A percentile compares a stretch with the other conserved stretches of the same genome.
phyloP scores from a whole-genome alignment of 1,140 invertebrate species.

The Ceratitis capitata region DNA sequence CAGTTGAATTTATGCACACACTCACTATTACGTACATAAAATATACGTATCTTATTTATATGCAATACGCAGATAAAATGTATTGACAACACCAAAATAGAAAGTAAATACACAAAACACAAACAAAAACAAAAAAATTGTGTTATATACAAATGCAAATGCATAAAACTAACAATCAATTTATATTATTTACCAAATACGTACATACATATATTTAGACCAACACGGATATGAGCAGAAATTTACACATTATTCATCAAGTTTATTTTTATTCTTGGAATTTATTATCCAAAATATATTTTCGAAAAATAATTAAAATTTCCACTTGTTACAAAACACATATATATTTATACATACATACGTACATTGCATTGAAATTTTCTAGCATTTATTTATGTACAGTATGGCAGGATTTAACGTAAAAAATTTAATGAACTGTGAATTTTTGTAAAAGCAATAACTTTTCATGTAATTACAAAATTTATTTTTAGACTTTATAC shows the following conservation, averaged over 20 bases:
- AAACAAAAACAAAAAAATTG: background rate
- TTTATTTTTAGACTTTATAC: background rate
- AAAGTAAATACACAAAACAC: background rate
- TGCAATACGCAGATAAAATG: background rate
- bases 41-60: background rate
- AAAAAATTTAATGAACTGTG: slow-evolving; percentile 28
- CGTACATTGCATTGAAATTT: slow-evolving; percentile 4
- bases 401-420: slow-evolving; percentile 4
- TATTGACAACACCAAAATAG: background rate
- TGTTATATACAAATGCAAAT: slow-evolving; percentile 39
- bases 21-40: background rate
- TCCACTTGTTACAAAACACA: background rate
- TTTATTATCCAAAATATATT: background rate
- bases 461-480: slow-evolving; percentile 17
- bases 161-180: slow-evolving; percentile 41
- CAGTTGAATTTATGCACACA: slow-evolving; percentile 14
- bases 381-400: background rate
- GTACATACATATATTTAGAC: no score
- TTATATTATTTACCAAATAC: slow-evolving; percentile 46
- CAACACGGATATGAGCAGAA: no score
- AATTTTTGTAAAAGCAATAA: slow-evolving; percentile 28
- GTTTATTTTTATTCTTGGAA: background rate
- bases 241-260: no score
- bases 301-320: background rate
- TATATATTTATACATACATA: background rate